Evolutionary conservation across 2,888 invertebrate species (phyloP), one percentile per base, ranked within the genome.

Genomic region (Cantharis rufa): DNA sequence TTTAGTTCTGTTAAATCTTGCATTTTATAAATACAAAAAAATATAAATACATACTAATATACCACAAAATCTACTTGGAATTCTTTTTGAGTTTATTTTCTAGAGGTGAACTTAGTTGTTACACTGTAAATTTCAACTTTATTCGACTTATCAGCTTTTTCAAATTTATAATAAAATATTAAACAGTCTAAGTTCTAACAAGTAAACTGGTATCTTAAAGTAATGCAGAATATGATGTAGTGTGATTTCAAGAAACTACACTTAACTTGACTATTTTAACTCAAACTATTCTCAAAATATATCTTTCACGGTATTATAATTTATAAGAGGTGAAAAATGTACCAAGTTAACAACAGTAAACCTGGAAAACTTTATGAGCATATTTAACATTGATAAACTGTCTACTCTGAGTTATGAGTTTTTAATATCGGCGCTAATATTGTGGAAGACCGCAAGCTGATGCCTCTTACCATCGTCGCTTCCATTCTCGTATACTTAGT

Each of bases 361-460:
- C 74, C 74, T 76, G 76, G 69, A 74, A 75, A 78, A 78, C 74
- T 78, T 78, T 78, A 72, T 75, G 62, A 61, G 78, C 77, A 80
- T 80, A 80, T 80, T 81, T 80, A 79, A 79, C 81, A 80, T 80
- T 80, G 84, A 84, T 85, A 85, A 85, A 84, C 83, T 84, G 85
- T 85, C 84, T 81, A 77, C 75, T 75, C 78, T 85, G 84, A 85
- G 82, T 85, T 85, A 85, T 85, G 85, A 83, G 84, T 82, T 85
- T 85, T 85, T 85, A 85, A 85, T 85, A 85, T 85, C 83, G 80
- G 79, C 78, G 83, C 83, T 84, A 84, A 84, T 84, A 84, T 82
- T 81, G 78, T 80, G 77, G 79, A 78, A 80, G 77, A 78, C 78
- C 78, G 79, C 74, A 80, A 77, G 81, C 81, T 79, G 73, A 72